Conservation (phyloP, 2,797 vertebrate species). For the Muscicapa striata region DNA sequence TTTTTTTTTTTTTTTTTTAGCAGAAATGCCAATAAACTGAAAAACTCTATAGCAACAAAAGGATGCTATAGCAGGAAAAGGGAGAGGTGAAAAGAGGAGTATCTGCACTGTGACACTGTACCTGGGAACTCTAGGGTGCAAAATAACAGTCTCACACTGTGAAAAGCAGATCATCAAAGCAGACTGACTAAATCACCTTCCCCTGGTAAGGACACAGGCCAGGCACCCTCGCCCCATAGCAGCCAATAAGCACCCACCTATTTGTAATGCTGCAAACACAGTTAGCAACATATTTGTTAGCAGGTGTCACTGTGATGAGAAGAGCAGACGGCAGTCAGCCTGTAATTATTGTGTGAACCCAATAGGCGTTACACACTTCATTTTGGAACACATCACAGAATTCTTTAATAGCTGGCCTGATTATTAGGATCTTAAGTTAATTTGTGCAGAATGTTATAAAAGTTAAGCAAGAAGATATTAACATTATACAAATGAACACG, state of each 20-base stretch:
- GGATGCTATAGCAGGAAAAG: conserved; percentile 1
- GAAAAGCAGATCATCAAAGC: conserved; percentile 42
- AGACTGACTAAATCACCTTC: conserved; percentile 51
- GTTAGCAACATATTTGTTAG: conserved; percentile 72
- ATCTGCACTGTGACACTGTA: neutral
- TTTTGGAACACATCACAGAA: conserved; percentile 63
- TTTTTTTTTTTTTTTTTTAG: conserved; percentile 26
- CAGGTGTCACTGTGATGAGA: conserved; percentile 71
- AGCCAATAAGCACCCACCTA: conserved; percentile 57
- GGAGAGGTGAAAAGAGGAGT: conserved; percentile 10
- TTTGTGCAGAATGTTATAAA: conserved; percentile 68
- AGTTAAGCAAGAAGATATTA: conserved; percentile 75
- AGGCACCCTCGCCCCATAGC: neutral
- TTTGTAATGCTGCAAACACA: conserved; percentile 72
- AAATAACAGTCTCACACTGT: conserved; percentile 25
- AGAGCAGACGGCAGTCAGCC: conserved; percentile 71
- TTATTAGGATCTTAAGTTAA: conserved; percentile 59
- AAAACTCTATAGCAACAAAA: neutral
- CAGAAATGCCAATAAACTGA: neutral
- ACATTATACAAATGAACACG: conserved; percentile 75
- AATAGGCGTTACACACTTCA: conserved; percentile 65
- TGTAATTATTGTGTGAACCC: conserved; percentile 71
- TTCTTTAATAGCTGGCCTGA: conserved; percentile 58
- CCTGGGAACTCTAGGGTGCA: conserved; percentile 23
- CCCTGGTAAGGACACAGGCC: conserved; percentile 12